phyloP scores from a whole-genome alignment of 2,797 vertebrate species.

The Gymnodraco acuticeps region DNA sequence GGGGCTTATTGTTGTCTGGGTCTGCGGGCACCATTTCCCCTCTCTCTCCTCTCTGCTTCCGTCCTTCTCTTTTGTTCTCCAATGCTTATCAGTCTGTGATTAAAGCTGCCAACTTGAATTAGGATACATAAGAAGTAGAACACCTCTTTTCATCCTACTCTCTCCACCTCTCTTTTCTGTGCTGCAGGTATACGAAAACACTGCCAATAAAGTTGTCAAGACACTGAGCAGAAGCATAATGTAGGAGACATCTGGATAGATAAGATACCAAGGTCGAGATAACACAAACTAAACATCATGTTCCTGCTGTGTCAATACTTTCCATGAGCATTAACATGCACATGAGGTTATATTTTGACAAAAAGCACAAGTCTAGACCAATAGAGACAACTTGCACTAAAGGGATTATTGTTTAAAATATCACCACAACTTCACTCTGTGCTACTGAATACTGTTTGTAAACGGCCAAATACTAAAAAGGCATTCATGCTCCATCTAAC shows the following conservation, averaged over 20 bases:
- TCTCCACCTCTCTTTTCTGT: slow-evolving; percentile 39
- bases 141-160: slow-evolving; percentile 47
- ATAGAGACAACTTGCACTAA: slow-evolving; percentile 8
- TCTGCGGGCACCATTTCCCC: slow-evolving; percentile 15
- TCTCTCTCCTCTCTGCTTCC: slow-evolving; percentile 23
- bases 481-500: slow-evolving; percentile 2
- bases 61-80: slow-evolving; percentile 29
- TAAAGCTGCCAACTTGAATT: slow-evolving; percentile 82
- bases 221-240: slow-evolving; percentile 23
- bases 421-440: neutral
- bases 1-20: slow-evolving; percentile 32
- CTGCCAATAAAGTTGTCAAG: slow-evolving; percentile 65
- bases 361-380: neutral
- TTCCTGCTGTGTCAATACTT: slow-evolving; percentile 16
- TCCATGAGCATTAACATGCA: slow-evolving; percentile 5
- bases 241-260: slow-evolving; percentile 30
- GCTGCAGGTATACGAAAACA: slow-evolving; percentile 60
- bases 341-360: neutral
- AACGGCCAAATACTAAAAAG: slow-evolving; percentile 13
- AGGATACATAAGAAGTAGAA: slow-evolving; percentile 55
- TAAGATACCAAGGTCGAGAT: slow-evolving; percentile 11
- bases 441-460: slow-evolving; percentile 8
- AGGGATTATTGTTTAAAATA: neutral
- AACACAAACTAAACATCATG: slow-evolving; percentile 31
- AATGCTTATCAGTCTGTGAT: slow-evolving; percentile 72